Base-by-base conservation (phyloP, 2,888 invertebrate species). In the Trissolcus japonicus region DNA sequence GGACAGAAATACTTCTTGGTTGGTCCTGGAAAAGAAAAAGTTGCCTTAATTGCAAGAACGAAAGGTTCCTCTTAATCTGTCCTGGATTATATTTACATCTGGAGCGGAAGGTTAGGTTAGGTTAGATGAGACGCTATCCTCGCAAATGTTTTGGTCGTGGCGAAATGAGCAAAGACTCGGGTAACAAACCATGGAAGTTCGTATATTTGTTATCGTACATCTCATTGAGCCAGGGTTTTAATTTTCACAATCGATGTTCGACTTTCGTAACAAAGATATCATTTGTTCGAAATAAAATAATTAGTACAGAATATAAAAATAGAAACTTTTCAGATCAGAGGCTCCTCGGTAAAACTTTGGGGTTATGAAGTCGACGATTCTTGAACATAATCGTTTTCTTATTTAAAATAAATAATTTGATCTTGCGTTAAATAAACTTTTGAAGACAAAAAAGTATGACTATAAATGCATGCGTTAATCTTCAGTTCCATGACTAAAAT, bases 1-100 rank as follows among this genome's bases (percentile, higher is more conserved):
- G 83, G 84, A 48, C 84, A 86, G 71, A 83, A 83, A 60, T 85
- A 79, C 35, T 60, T 67, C 48, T 78, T 77, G 43, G 14, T 16
- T 7, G 65, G n/a, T 7, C 57, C 53, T 9, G 21, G 48, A 48
- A 53, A 51, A 16, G 35, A 35, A 35, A 46, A 46, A 16, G 14
- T 46, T 14, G 46, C 16, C 16, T 46, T 46, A 46, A 46, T 46
- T 46, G n/a, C 11, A 14, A 46, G 46, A n/a, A 51, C 21, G 9
- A 1, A 16, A 46, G 46, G n/a, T 4, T 43, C 43, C 43, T 16
- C 7, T 46, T 46, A 7, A 6, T 46, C n/a, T 16, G 14, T 16
- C 46, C 16, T n/a, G 46, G 46, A 46, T 46, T 16, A 46, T 46
- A 46, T 46, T 11, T 46, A 46, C 46, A 46, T 16, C 46, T 46